Percentiles rank a stretch among this genome's conserved stretches.
These are phyloP conservation scores for Philereme transversata DNA, from an alignment of 2,888 invertebrate species.

Conservation along the genomic window DNA sequence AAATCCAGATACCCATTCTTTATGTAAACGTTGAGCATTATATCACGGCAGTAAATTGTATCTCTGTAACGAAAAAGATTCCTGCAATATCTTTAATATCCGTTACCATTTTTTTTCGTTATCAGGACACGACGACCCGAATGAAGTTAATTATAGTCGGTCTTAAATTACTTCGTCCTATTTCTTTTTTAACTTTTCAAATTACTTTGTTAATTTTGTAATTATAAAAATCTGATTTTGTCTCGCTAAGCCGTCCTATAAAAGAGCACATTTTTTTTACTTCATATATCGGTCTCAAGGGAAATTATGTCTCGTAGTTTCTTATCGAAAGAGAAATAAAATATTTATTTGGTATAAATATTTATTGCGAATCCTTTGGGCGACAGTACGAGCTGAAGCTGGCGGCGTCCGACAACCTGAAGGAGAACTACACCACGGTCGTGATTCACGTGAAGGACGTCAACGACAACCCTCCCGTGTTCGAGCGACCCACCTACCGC, in stretches of 20 bases:
- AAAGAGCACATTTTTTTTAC: conserved; percentile 29
- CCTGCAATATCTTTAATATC: conserved; percentile 35
- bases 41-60: conserved; percentile 21
- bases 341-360: conserved; percentile 27
- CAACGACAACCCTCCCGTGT: conserved; percentile 98
- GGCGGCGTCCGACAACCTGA: conserved; percentile 97
- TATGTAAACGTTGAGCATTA: conserved; percentile 19
- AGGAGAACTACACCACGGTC: conserved; percentile 98
- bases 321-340: conserved; percentile 27
- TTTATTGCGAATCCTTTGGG: conserved; percentile 42
- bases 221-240: conserved; percentile 53
- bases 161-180: conserved; percentile 51
- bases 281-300: conserved; percentile 27
- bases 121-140: conserved; percentile 45
- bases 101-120: conserved; percentile 42
- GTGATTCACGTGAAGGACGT: conserved; percentile 99
- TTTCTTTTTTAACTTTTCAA: conserved; percentile 52
- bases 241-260: conserved; percentile 37
- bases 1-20: conserved; percentile 21
- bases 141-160: conserved; percentile 57
- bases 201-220: conserved; percentile 58
- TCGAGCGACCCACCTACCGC: conserved; percentile 96
- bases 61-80: conserved; percentile 27
- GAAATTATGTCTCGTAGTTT: conserved; percentile 29
- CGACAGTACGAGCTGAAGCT: conserved; percentile 95